Evolutionary conservation across 2,888 invertebrate species (phyloP).

Genomic region (Autographa pulchrina): DNA sequence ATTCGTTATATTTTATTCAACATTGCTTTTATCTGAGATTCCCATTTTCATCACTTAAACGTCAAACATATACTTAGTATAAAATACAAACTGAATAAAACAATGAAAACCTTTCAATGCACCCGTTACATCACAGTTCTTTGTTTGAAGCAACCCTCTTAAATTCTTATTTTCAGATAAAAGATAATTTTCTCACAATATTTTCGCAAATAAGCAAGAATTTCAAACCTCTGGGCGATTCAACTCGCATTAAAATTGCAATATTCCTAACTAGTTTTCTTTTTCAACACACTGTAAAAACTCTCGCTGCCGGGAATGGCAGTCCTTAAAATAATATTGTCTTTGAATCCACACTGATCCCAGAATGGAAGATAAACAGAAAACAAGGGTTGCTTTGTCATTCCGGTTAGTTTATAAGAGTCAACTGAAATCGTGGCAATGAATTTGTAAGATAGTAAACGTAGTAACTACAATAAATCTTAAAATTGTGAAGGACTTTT

Average conservation of each 20-base stretch:
- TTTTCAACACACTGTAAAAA: slow-evolving; percentile 21
- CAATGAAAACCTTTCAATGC: slow-evolving; percentile 4
- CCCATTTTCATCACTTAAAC: not conserved
- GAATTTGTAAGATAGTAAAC: not conserved
- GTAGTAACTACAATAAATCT: too few relatives aligned
- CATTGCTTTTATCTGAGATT: not conserved
- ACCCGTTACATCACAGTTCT: not conserved
- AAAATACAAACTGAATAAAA: not conserved
- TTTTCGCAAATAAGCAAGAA: slow-evolving; percentile 20
- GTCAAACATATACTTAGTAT: not conserved
- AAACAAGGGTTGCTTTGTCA: not conserved
- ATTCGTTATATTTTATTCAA: not conserved
- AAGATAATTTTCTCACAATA: slow-evolving; percentile 9
- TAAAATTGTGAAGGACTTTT: too few relatives aligned
- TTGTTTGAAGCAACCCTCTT: not conserved
- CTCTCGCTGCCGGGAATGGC: slow-evolving; percentile 12
- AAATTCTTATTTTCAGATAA: not conserved
- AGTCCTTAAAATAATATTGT: slow-evolving; percentile 31
- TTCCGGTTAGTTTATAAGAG: not conserved
- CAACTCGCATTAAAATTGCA: slow-evolving; percentile 8
- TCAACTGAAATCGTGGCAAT: not conserved
- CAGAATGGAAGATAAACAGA: slow-evolving; percentile 28
- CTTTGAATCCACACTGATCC: slow-evolving; percentile 16
- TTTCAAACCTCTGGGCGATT: slow-evolving; percentile 15
- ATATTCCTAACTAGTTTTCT: slow-evolving; percentile 26